Evolutionary conservation across 2,113 vertebrate genomes (phyloP).

Genomic region (Lepidothrix coronata): DNA sequence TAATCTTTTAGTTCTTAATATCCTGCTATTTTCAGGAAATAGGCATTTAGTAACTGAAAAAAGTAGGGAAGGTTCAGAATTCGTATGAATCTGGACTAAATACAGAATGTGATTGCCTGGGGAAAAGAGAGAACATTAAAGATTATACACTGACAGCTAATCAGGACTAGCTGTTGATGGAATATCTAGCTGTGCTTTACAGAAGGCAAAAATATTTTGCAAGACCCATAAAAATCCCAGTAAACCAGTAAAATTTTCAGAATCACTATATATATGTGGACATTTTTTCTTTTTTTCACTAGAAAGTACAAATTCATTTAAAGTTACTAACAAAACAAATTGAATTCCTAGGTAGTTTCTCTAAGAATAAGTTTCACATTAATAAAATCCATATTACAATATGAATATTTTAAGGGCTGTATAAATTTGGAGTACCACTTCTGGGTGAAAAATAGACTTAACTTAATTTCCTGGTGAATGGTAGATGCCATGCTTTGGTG

Average conservation of each 20-base stretch:
- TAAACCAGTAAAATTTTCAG: neutral
- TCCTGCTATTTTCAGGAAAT: neutral
- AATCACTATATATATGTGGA: neutral
- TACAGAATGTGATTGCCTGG: neutral
- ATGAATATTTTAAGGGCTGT: neutral
- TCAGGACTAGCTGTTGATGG: neutral
- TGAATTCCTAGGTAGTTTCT: neutral
- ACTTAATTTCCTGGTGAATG: neutral
- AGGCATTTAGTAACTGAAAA: neutral
- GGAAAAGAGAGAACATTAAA: neutral
- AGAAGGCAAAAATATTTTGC: neutral
- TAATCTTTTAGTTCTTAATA: neutral
- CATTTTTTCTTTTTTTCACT: neutral
- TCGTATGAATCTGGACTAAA: neutral
- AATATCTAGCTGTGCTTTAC: neutral
- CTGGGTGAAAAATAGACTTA: neutral
- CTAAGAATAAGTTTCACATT: neutral
- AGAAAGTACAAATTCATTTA: neutral
- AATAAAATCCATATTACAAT: neutral
- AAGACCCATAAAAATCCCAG: neutral
- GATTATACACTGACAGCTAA: neutral
- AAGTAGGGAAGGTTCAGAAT: neutral
- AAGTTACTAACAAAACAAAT: neutral
- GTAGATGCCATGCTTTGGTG: neutral
- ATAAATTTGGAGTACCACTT: conserved; percentile 21